Evolutionary conservation across 1,140 invertebrate species (phyloP), one percentile per base, ranked within the genome.

Genomic region (Pachypeltis micranthus): DNA sequence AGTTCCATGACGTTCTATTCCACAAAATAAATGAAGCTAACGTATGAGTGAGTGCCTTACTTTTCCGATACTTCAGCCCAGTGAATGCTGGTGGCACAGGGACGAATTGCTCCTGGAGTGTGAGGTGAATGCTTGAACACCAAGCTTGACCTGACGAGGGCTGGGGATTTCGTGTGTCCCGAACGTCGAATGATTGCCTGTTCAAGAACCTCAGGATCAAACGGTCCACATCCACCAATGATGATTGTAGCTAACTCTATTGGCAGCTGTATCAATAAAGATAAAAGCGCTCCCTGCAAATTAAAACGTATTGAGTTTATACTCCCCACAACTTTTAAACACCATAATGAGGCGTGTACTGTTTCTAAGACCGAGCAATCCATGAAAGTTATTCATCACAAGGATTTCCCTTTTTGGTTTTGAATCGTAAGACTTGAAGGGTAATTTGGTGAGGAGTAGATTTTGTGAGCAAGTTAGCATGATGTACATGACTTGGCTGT

Each of bases 201-300:
- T 61, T 81, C 63, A 69, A 93, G 76, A 0, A 84, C 77, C 29
- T 79, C 74, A 28, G 79, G 60, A 62, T 78, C 81, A 73, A 79
- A 90, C 39, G 84, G 84, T 66, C 81, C 80, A 21, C 80, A 84
- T 19, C 77, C 80, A 61, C 85, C 87, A 72, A 95, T 82, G 56
- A 85, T 83, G 58, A 93, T 80, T 28, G 81, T 80, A 54, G 76
- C 72, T 1, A 96, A 76, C 72, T 83, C 85, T 68, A 96, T 81
- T 21, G 85, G 82, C 63, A 80, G 70, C 0, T 72, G 61, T 57
- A 95, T 74, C 23, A 95, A 74, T 44, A 83, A 71, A 66, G 83
- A 83, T 54, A 95, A 71, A 25, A 95, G 73, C 7, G 86, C 81
- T 39, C 93, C 93, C 72, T 83, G 80, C 14, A 66, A 65, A n/a